Evolutionary conservation across 2,888 invertebrate genomes (phyloP).

Genomic region (Pegoplata infirma): DNA sequence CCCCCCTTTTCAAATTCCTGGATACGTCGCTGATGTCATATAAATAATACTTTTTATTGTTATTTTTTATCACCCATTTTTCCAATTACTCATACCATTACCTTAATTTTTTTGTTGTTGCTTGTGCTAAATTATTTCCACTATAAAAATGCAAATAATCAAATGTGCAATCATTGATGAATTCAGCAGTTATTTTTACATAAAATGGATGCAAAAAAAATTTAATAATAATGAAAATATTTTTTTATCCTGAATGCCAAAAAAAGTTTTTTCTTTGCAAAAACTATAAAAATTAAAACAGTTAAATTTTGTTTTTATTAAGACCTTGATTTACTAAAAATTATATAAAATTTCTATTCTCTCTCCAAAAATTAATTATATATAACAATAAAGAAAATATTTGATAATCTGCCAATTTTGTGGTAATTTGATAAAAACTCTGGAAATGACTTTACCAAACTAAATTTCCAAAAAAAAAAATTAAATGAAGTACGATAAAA

Average conservation of each 20-base stretch:
- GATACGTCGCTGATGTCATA: constrained; percentile 32
- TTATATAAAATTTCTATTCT: constrained; percentile 45
- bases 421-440: constrained; percentile 51
- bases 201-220: too few species aligned
- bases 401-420: constrained; percentile 62
- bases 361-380: constrained; percentile 45
- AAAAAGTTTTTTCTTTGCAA: too few species aligned
- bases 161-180: constrained; percentile 35
- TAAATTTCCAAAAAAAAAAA: not conserved
- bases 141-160: constrained; percentile 47
- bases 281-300: too few species aligned
- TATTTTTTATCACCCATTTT: constrained; percentile 46
- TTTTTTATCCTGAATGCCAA: too few species aligned
- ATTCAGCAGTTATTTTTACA: constrained; percentile 7
- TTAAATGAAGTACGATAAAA: not conserved
- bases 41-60: constrained; percentile 34
- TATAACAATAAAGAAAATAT: constrained; percentile 39
- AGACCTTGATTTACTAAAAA: not conserved
- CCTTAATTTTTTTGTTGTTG: not conserved
- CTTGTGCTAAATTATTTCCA: constrained; percentile 7
- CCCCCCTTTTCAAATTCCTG: too few species aligned
- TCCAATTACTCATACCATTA: constrained; percentile 53
- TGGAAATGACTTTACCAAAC: constrained; percentile 42
- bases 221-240: too few species aligned
- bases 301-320: too few species aligned